Percentiles rank a stretch among this genome's conserved stretches.
Conservation (phyloP, 2,113 vertebrate genomes). For the Glareola pratincola region DNA sequence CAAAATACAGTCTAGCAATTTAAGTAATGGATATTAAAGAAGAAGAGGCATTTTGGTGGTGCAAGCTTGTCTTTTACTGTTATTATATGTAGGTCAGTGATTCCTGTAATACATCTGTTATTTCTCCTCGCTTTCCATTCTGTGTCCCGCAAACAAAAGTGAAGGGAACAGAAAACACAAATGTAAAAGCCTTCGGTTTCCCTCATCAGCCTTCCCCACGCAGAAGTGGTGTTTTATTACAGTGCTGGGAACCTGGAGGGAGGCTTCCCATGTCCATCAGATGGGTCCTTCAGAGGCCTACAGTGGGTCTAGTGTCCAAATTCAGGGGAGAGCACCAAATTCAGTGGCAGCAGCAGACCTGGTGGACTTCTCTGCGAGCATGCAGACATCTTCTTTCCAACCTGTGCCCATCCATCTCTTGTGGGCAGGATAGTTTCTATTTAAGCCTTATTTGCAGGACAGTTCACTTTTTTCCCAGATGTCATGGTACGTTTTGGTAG, state of each 20-base stretch:
- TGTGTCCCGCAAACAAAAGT: not conserved
- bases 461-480: not conserved
- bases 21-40: not conserved
- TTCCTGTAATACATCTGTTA: not conserved
- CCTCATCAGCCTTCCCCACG: not conserved
- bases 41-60: not conserved
- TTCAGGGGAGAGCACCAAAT: not conserved
- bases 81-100: accelerated
- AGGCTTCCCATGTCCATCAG: not conserved
- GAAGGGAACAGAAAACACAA: not conserved
- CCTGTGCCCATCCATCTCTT: not conserved
- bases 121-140: not conserved
- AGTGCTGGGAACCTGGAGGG: not conserved
- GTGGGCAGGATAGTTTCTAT: not conserved
- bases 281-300: not conserved
- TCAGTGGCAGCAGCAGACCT: not conserved
- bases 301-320: not conserved
- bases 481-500: not conserved
- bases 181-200: not conserved
- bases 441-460: not conserved
- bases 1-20: not conserved
- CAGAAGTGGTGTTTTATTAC: not conserved
- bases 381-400: not conserved
- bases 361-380: accelerated
- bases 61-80: not conserved